A percentile compares a stretch with the other conserved stretches of the same genome.
phyloP scores from a whole-genome alignment of 1,140 invertebrate species.

The Scaptomyza hsui region DNA sequence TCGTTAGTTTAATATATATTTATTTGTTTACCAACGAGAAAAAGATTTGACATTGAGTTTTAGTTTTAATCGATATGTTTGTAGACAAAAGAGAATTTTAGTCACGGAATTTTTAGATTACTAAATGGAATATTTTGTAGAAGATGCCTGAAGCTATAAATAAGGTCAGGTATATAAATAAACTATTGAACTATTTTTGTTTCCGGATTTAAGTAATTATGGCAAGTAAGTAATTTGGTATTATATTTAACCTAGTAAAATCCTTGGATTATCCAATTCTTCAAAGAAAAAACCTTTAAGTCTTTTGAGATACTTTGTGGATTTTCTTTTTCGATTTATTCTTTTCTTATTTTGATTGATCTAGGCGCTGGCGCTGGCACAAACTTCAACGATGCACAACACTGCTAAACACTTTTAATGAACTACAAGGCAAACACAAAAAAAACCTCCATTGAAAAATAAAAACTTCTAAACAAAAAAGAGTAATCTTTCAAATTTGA shows the following conservation, averaged over 20 bases:
- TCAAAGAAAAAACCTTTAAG: too few species aligned
- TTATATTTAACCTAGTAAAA: too few species aligned
- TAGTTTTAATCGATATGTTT: conserved; percentile 8
- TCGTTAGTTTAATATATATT: conserved; percentile 25
- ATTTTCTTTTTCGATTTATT: neutral
- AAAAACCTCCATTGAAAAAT: neutral
- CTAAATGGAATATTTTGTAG: neutral
- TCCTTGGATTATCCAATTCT: too few species aligned
- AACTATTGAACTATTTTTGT: neutral
- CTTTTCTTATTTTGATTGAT: conserved; percentile 43
- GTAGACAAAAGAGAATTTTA: too few species aligned
- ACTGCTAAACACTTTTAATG: conserved; percentile 77
- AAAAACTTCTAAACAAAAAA: neutral
- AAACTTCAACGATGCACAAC: conserved; percentile 55
- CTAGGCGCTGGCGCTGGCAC: conserved; percentile 31
- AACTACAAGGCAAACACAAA: conserved; percentile 60
- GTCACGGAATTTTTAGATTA: neutral
- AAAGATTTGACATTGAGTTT: conserved; percentile 22
- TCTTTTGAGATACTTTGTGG: neutral
- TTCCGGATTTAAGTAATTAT: neutral
- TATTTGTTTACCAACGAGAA: conserved; percentile 15
- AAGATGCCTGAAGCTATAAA: neutral
- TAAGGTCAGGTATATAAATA: neutral
- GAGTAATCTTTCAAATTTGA: neutral
- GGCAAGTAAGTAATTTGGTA: too few species aligned